Evolutionary conservation across 2,797 vertebrate species (phyloP).

Genomic region (Anniella stebbinsi): DNA sequence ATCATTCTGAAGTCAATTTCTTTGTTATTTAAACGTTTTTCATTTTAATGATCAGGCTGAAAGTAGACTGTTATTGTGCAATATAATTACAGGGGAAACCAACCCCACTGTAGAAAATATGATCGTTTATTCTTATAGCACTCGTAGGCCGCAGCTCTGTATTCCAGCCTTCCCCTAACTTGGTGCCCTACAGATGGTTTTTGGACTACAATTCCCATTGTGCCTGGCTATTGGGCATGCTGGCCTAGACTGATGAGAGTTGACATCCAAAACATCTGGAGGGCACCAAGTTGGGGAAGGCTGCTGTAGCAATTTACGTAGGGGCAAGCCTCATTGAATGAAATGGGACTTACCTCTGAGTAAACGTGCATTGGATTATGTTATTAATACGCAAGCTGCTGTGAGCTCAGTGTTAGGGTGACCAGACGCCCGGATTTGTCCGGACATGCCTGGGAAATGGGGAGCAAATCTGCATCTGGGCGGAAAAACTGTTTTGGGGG

Average conservation of each 20-base stretch:
- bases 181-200: too few species aligned
- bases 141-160: not conserved
- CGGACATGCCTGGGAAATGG: too few species aligned
- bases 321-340: not conserved
- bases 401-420: not conserved
- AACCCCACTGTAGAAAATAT: not conserved
- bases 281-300: too few species aligned
- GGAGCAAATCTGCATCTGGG: too few species aligned
- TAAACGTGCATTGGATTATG: too few species aligned
- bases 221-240: too few species aligned
- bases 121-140: not conserved
- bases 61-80: not conserved
- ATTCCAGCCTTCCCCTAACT: too few species aligned
- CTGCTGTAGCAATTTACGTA: not conserved
- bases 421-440: too few species aligned
- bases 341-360: not conserved
- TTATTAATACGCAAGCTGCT: not conserved
- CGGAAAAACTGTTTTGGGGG: too few species aligned
- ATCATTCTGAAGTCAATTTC: not conserved
- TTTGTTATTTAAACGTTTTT: not conserved
- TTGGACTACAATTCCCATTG: too few species aligned
- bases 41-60: not conserved
- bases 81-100: not conserved
- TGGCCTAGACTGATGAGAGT: too few species aligned
- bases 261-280: too few species aligned